phyloP scores from a whole-genome alignment of 2,888 invertebrate genomes.

The Heliconius ismenius region DNA sequence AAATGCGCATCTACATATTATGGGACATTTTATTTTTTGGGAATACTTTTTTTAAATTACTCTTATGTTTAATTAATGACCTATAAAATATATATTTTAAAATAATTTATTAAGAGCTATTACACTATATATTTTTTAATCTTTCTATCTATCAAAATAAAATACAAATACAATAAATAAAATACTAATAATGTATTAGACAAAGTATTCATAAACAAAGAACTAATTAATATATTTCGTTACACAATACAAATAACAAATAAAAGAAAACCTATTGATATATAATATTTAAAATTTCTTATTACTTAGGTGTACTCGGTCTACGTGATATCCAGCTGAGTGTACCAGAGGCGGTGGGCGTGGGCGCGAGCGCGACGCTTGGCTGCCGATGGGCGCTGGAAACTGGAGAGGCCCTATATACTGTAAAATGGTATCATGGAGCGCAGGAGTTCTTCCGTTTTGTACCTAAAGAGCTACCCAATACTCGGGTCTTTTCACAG shows the following conservation, averaged over 20 bases:
- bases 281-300: background rate
- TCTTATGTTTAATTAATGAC: too few species aligned
- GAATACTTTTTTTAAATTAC: too few species aligned
- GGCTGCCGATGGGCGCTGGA: constrained; percentile 88
- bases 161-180: too few species aligned
- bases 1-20: too few species aligned
- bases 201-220: background rate
- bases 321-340: constrained; percentile 86
- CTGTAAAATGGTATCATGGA: constrained; percentile 92
- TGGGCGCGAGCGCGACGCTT: constrained; percentile 86
- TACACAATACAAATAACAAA: background rate
- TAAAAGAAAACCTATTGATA: background rate
- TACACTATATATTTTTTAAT: too few species aligned
- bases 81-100: too few species aligned
- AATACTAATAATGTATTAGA: too few species aligned
- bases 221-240: background rate
- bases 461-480: constrained; percentile 90
- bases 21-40: too few species aligned
- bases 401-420: constrained; percentile 86
- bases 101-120: too few species aligned
- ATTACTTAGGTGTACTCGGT: constrained; percentile 76
- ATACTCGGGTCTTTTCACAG: constrained; percentile 86
- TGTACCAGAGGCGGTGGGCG: constrained; percentile 86
- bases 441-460: constrained; percentile 89
- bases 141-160: too few species aligned